These are phyloP conservation scores for Anoura caudifer DNA, from an alignment of 2,113 vertebrate species.

Conservation along the genomic window DNA sequence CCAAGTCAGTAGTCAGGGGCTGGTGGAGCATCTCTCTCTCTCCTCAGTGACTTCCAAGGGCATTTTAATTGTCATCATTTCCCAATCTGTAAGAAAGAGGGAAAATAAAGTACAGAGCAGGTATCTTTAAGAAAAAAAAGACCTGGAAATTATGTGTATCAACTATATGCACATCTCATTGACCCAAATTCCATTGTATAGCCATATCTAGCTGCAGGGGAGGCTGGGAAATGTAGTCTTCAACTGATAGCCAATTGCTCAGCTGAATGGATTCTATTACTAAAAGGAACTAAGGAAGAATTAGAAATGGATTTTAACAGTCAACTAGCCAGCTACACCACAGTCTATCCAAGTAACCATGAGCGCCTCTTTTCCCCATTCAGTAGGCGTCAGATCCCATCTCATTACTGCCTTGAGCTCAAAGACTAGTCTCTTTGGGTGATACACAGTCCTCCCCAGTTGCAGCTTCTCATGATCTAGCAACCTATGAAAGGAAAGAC, in stretches of 20 bases:
- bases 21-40: neutral
- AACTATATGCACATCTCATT: neutral
- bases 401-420: neutral
- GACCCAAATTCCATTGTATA: neutral
- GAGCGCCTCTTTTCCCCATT: neutral
- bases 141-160: neutral
- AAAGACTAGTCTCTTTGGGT: neutral
- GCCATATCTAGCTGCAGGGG: neutral
- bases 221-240: neutral
- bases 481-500: neutral
- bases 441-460: neutral
- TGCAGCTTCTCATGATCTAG: neutral
- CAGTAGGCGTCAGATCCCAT: neutral
- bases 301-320: neutral
- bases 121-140: neutral
- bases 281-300: neutral
- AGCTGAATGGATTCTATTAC: neutral
- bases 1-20: neutral
- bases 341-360: neutral
- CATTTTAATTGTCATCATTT: conserved; percentile 4
- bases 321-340: neutral
- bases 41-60: neutral
- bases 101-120: neutral
- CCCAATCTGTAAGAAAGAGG: neutral
- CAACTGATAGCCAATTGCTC: neutral